Percentiles rank a stretch among this genome's conserved stretches.
Evolutionary conservation across 2,113 vertebrate genomes (phyloP).

Genomic region (Ia io): DNA sequence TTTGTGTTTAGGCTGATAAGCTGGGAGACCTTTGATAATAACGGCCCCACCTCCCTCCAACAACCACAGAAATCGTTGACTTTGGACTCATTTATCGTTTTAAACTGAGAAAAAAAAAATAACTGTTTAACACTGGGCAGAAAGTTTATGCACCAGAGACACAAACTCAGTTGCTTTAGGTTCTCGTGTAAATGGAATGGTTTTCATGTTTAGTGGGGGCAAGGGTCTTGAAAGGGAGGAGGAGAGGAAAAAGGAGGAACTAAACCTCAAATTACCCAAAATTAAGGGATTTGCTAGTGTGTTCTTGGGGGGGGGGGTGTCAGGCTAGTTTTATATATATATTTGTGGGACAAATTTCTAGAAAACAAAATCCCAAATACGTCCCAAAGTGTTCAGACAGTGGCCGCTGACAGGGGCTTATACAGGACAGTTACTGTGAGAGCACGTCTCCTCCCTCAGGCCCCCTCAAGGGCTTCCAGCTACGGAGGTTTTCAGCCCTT

Average conservation of each 20-base stretch:
- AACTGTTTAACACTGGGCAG: background rate
- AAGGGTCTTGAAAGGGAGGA: background rate
- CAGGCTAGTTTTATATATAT: background rate
- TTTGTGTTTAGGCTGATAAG: background rate
- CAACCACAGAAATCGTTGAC: background rate
- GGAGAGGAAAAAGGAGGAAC: background rate
- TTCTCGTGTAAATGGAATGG: background rate
- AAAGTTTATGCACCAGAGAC: background rate
- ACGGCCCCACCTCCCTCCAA: no score
- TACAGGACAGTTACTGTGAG: slow-evolving; percentile 65
- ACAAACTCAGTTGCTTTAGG: background rate
- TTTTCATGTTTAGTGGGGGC: accelerated
- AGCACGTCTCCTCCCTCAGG: slow-evolving; percentile 65
- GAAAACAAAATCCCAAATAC: slow-evolving; percentile 57
- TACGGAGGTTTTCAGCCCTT: slow-evolving; percentile 78
- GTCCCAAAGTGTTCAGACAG: slow-evolving; percentile 59
- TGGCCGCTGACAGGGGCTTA: slow-evolving; percentile 27
- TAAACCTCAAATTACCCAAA: background rate
- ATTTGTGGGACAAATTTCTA: background rate
- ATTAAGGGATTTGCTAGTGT: background rate
- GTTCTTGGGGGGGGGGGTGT: slow-evolving; percentile 30
- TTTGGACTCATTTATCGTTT: background rate
- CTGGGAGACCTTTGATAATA: background rate
- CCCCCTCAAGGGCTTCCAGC: slow-evolving; percentile 77
- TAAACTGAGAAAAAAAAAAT: background rate